These are phyloP conservation scores for Pegoplata infirma DNA, from an alignment of 2,888 invertebrate species.

Conservation along the genomic window DNA sequence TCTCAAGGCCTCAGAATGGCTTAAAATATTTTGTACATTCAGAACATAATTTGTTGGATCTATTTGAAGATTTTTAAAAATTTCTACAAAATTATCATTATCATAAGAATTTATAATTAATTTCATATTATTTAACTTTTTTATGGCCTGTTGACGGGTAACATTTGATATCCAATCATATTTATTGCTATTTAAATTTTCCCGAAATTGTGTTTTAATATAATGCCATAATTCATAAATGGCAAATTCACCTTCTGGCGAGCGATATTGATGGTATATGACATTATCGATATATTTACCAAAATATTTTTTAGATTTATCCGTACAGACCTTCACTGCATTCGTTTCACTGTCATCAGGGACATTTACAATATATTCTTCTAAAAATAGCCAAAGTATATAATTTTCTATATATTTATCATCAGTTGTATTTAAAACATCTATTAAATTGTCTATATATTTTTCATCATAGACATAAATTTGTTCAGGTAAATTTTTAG, in stretches of 20 bases:
- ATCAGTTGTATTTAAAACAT: constrained; percentile 63
- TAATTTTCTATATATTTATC: constrained; percentile 67
- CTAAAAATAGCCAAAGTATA: constrained; percentile 69
- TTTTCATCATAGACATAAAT: constrained; percentile 69
- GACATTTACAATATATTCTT: constrained; percentile 66
- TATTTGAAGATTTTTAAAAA: constrained; percentile 65
- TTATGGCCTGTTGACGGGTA: constrained; percentile 68
- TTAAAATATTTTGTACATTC: constrained; percentile 69
- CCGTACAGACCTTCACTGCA: constrained; percentile 68
- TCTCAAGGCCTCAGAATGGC: constrained; percentile 43
- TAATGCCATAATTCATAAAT: constrained; percentile 70
- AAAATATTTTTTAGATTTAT: constrained; percentile 69
- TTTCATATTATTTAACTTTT: constrained; percentile 69
- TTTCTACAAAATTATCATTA: constrained; percentile 66
- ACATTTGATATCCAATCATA: constrained; percentile 71
- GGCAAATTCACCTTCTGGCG: constrained; percentile 66
- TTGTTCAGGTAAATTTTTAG: constrained; percentile 66
- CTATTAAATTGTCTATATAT: constrained; percentile 65
- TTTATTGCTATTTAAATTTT: constrained; percentile 67
- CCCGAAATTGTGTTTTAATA: constrained; percentile 67
- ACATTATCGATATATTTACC: constrained; percentile 70
- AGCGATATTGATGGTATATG: constrained; percentile 68
- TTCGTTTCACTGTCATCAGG: constrained; percentile 31
- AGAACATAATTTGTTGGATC: constrained; percentile 67
- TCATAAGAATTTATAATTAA: constrained; percentile 71